Evolutionary conservation across 2,113 vertebrate species (phyloP).

Genomic region (Neolamprologus caudopunctatus): DNA sequence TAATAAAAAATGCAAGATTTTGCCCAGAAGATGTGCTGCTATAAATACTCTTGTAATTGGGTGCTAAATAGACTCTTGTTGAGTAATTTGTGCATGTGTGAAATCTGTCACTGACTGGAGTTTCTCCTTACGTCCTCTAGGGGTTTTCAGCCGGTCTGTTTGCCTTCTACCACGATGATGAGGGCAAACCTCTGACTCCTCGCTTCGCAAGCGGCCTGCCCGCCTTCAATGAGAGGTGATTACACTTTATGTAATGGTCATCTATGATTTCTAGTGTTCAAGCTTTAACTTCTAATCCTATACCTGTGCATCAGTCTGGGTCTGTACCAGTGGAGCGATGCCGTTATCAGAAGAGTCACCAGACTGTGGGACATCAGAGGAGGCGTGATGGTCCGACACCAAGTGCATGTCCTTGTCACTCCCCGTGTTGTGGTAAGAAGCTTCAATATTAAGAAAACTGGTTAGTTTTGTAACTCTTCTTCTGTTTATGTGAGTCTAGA

Average conservation of each 20-base stretch:
- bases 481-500: neutral
- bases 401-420: constrained; percentile 85
- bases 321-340: constrained; percentile 93
- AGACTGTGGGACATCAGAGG: constrained; percentile 84
- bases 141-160: constrained; percentile 97
- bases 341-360: constrained; percentile 77
- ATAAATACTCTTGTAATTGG: neutral
- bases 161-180: constrained; percentile 90
- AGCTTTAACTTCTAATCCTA: neutral
- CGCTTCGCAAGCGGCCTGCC: constrained; percentile 88
- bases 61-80: neutral
- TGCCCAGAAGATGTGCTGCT: neutral
- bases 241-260: neutral
- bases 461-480: neutral
- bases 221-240: constrained; percentile 88
- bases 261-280: neutral
- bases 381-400: constrained; percentile 77
- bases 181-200: constrained; percentile 87
- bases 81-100: neutral
- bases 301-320: constrained; percentile 75
- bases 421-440: constrained; percentile 86
- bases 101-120: neutral
- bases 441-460: neutral
- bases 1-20: neutral
- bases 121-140: constrained; percentile 51